These are phyloP conservation scores for Bufo bufo DNA, from an alignment of 2,113 vertebrate species.

Conservation along the genomic window DNA sequence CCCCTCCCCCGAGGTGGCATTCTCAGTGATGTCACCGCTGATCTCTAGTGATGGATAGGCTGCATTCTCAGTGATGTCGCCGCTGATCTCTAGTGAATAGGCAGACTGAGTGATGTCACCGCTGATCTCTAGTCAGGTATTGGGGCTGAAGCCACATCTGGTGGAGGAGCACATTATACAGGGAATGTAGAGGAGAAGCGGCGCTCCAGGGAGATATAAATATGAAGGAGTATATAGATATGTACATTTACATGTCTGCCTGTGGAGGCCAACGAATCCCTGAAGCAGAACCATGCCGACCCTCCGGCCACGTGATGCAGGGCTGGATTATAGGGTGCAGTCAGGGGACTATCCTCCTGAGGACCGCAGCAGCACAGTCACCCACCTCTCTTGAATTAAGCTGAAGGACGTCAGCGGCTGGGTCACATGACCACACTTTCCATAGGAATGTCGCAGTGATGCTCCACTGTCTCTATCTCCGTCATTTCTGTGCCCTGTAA, in stretches of 20 bases:
- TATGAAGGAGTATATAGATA: background rate
- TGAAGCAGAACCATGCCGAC: background rate
- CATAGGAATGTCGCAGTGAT: conserved; percentile 45
- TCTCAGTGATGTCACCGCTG: too few relatives aligned
- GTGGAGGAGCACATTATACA: background rate
- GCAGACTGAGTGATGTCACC: background rate
- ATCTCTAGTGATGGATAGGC: background rate
- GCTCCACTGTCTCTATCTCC: conserved; percentile 61
- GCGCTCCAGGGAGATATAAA: conserved; percentile 9
- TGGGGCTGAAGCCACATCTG: background rate
- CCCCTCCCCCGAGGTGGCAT: too few relatives aligned
- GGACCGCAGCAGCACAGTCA: background rate
- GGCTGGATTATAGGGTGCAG: background rate
- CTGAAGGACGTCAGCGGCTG: background rate
- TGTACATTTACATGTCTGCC: background rate
- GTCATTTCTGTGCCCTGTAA: conserved; percentile 59
- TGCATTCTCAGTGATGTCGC: too few relatives aligned
- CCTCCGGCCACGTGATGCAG: background rate
- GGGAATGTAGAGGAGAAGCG: background rate
- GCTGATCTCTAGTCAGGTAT: too few relatives aligned
- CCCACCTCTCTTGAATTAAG: background rate
- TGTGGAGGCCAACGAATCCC: conserved; percentile 7
- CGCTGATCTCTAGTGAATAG: background rate
- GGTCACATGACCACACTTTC: conserved; percentile 57
- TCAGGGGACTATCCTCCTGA: background rate